Percentiles rank a stretch among this genome's conserved stretches.
phyloP scores from a whole-genome alignment of 1,140 invertebrate genomes.

The Steinernema feltiae region DNA sequence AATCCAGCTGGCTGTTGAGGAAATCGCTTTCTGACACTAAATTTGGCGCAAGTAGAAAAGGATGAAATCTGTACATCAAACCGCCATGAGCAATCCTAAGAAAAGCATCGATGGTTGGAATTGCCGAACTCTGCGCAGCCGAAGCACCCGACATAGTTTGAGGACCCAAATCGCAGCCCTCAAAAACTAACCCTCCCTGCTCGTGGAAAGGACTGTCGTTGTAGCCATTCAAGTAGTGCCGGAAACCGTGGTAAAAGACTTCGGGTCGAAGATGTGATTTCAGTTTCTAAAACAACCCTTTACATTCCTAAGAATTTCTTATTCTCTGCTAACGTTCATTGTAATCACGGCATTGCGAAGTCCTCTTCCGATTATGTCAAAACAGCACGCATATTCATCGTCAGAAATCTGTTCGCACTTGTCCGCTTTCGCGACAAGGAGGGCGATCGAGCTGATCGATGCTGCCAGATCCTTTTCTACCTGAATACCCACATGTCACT shows the following conservation, averaged over 20 bases:
- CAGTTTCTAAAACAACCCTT: not conserved
- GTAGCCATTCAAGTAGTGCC: not conserved
- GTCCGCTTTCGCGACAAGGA: not conserved
- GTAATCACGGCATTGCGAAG: not conserved
- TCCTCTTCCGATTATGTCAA: not conserved
- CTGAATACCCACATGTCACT: not conserved
- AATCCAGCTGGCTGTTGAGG: not conserved
- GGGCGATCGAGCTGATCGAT: not conserved
- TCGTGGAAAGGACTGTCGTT: not conserved
- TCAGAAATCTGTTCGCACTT: not conserved
- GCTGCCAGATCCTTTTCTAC: not conserved
- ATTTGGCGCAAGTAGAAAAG: not conserved
- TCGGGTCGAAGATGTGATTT: conserved; percentile 4
- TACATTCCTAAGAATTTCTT: not conserved
- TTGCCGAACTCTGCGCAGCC: conserved; percentile 12
- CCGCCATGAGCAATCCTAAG: not conserved
- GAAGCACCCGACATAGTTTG: not conserved
- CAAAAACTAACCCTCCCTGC: conserved; percentile 2
- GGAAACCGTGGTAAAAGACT: conserved; percentile 15
- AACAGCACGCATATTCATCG: not conserved
- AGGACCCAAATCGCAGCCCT: not conserved
- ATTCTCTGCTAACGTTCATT: not conserved
- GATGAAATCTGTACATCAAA: not conserved
- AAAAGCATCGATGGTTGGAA: conserved; percentile 3
- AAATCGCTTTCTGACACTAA: not conserved